These are phyloP conservation scores for Semicossyphus pulcher DNA, from an alignment of 2,113 vertebrate species.

Conservation along the genomic window DNA sequence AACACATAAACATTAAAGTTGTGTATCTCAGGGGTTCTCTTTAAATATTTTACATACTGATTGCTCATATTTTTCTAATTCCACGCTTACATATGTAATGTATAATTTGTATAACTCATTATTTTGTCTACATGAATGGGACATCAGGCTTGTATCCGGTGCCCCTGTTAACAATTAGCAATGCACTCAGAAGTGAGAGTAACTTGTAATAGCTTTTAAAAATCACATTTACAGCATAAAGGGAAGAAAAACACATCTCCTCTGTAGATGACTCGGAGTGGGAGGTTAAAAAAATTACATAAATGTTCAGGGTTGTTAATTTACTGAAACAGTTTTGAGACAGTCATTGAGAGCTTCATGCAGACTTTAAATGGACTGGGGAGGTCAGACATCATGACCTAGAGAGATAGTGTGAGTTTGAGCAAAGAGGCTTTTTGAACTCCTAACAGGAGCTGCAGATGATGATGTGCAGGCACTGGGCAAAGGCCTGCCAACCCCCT, in stretches of 20 bases:
- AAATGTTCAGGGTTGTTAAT: not conserved
- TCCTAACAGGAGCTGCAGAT: not conserved
- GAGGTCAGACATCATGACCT: not conserved
- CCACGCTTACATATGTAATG: not conserved
- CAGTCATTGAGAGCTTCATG: not conserved
- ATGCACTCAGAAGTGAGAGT: not conserved
- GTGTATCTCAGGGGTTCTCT: not conserved
- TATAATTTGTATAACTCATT: not conserved
- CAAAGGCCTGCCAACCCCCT: not conserved
- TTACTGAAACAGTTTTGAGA: not conserved
- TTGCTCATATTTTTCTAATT: not conserved
- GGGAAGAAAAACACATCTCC: not conserved
- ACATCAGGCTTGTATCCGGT: constrained; percentile 8
- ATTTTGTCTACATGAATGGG: not conserved
- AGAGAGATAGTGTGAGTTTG: too few relatives aligned
- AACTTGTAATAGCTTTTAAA: not conserved
- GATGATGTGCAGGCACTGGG: constrained; percentile 9
- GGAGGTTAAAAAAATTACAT: not conserved
- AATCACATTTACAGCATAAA: not conserved
- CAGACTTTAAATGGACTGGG: not conserved
- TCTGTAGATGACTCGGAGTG: not conserved
- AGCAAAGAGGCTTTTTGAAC: too few relatives aligned
- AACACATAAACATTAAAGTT: constrained; percentile 2
- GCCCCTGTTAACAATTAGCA: too few relatives aligned
- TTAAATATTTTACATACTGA: not conserved